Evolutionary conservation across 2,113 vertebrate genomes (phyloP), one percentile per base, ranked within the genome.

Genomic region (Cebidichthys violaceus): DNA sequence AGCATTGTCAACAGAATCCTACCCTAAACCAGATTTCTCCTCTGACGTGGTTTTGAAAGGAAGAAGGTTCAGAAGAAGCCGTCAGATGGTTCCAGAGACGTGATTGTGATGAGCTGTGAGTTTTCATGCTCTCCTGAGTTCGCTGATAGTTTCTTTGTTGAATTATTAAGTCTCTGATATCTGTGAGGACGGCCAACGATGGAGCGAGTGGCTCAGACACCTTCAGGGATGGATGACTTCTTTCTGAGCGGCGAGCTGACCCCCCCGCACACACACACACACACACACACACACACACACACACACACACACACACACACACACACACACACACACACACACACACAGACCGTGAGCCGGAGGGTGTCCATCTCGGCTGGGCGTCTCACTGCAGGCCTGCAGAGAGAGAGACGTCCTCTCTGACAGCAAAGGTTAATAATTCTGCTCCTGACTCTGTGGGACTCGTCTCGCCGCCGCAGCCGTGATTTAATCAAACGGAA

Each of bases 351-450:
- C 72, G 68, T 66, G 22, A 7, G 9, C 22, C 9, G 6, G 9
- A 33, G 31, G 31, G 31, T 4, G 31, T 33, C 31, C 31, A 33
- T 33, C 31, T 33, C 31, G 3, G 31, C 31, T 3, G 31, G 31
- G 1, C 31, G 31, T 33, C 31, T 33, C 31, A 4, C 31, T 33
- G 3, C 31, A 11, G 90, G 88, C 89, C 91, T 90, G 93, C 77
- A 52, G 88, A 86, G 91, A 82, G 50, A 82, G 88, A 85, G 83
- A 60, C 83, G 79, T 92, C 86, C 86, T 80, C 17, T 90, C 88
- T 72, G 79, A 87, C 89, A 84, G 86, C 76, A 88, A 86, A 95
- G 93, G 94, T 95, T 94, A 95, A 95, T 92, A 86, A 90, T 91
- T 61, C 52, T 87, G 91, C 89, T 79, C 93, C 90, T 66, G 90